Evolutionary conservation across 2,797 vertebrate species (phyloP).

Genomic region (Chelon auratus): DNA sequence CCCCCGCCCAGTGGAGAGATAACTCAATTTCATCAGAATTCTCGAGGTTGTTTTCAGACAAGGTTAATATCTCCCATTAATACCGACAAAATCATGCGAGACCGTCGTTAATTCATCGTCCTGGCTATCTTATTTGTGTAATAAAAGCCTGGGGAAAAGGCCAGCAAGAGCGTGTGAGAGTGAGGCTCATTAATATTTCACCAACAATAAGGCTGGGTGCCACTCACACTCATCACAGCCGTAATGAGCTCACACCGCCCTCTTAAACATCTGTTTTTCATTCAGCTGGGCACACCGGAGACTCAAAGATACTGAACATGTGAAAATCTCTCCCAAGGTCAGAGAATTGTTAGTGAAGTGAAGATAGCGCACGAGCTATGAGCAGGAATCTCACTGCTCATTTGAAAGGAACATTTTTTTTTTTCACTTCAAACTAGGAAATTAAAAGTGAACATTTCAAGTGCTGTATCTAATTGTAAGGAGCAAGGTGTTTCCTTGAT

Average conservation of each 20-base stretch:
- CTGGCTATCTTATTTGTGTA: slow-evolving; percentile 38
- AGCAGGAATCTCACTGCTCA: slow-evolving; percentile 8
- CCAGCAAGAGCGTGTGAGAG: slow-evolving; percentile 42
- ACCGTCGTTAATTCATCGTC: slow-evolving; percentile 49
- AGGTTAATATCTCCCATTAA: slow-evolving; percentile 66
- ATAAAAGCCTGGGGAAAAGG: slow-evolving; percentile 44
- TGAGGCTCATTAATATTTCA: slow-evolving; percentile 78
- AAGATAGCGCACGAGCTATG: slow-evolving; percentile 14
- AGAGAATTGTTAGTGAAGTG: slow-evolving; percentile 31
- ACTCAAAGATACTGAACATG: slow-evolving; percentile 59
- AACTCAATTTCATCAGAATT: slow-evolving; percentile 68
- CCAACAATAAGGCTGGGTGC: slow-evolving; percentile 70
- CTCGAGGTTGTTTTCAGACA: slow-evolving; percentile 54
- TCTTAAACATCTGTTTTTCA: slow-evolving; percentile 75
- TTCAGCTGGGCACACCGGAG: slow-evolving; percentile 56
- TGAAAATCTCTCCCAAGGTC: slow-evolving; percentile 72
- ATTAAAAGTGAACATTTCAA: slow-evolving; percentile 39
- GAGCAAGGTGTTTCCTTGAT: slow-evolving; percentile 44
- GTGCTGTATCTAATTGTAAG: slow-evolving; percentile 47
- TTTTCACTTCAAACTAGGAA: slow-evolving; percentile 28
- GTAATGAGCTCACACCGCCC: slow-evolving; percentile 69
- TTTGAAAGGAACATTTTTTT: slow-evolving; percentile 15
- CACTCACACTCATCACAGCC: slow-evolving; percentile 67
- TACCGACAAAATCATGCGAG: slow-evolving; percentile 64
- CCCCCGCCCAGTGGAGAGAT: slow-evolving; percentile 37